Evolutionary conservation across 2,113 vertebrate genomes (phyloP).

Genomic region (Marcusenius ussheri): DNA sequence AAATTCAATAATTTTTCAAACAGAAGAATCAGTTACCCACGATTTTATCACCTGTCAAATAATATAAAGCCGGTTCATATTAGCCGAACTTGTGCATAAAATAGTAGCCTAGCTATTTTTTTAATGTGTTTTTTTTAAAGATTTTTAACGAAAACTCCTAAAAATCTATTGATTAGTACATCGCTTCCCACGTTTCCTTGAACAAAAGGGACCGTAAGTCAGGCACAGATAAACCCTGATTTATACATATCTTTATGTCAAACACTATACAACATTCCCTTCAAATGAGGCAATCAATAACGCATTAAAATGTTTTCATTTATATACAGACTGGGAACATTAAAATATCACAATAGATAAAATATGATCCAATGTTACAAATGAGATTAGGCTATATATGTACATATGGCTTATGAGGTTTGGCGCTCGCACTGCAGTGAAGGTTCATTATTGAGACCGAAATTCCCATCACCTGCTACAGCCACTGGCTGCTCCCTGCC

Average conservation of each 20-base stretch:
- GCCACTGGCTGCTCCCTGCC: background rate
- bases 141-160: background rate
- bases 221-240: background rate
- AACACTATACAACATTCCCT: background rate
- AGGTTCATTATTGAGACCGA: background rate
- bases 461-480: background rate
- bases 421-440: background rate
- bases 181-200: background rate
- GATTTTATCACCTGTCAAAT: background rate
- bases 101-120: background rate
- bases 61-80: background rate
- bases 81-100: background rate
- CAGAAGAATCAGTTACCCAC: background rate
- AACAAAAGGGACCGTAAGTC: background rate
- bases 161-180: background rate
- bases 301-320: background rate
- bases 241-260: background rate
- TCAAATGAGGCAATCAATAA: background rate
- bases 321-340: background rate
- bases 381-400: background rate
- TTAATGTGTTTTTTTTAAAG: background rate
- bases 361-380: background rate
- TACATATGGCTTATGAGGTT: background rate
- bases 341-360: background rate
- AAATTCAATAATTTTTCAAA: background rate